phyloP scores from a whole-genome alignment of 1,140 invertebrate genomes.

The Homarus americanus region DNA sequence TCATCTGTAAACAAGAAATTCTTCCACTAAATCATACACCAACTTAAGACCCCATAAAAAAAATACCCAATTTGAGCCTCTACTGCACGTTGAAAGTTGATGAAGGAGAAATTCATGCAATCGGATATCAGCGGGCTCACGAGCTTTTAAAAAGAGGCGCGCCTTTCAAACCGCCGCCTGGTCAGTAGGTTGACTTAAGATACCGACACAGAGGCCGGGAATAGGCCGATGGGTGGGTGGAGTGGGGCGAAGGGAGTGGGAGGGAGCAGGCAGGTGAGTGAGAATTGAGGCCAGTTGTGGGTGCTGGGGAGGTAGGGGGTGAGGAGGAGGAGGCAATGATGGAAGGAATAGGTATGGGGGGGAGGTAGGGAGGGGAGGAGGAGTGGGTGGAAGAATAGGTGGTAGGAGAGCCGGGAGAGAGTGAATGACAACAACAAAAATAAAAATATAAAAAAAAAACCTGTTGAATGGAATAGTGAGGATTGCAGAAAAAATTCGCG shows the following conservation, averaged over 20 bases:
- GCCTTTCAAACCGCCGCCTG: slow-evolving; percentile 47
- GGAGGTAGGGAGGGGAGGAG: background rate
- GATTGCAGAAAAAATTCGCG: too few species aligned
- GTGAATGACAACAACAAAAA: background rate
- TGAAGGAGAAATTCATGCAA: too few species aligned
- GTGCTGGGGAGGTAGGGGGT: background rate
- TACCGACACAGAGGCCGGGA: slow-evolving; percentile 33
- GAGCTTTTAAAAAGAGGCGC: slow-evolving; percentile 43
- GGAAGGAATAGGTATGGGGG: slow-evolving; percentile 1
- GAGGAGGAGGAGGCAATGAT: background rate
- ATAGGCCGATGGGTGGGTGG: background rate
- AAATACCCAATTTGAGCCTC: too few species aligned
- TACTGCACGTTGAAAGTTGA: too few species aligned
- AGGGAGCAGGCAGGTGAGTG: background rate
- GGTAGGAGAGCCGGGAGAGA: too few species aligned
- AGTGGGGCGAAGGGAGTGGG: background rate
- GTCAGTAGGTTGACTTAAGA: slow-evolving; percentile 29
- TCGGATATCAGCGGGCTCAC: slow-evolving; percentile 2
- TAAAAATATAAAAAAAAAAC: background rate
- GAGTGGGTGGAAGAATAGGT: background rate
- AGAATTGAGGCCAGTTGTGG: background rate
- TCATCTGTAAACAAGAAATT: too few species aligned
- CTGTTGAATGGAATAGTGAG: too few species aligned
- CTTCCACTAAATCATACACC: too few species aligned
- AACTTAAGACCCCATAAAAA: too few species aligned